phyloP scores from a whole-genome alignment of 2,113 vertebrate species.

The Chloroceryle aenea region DNA sequence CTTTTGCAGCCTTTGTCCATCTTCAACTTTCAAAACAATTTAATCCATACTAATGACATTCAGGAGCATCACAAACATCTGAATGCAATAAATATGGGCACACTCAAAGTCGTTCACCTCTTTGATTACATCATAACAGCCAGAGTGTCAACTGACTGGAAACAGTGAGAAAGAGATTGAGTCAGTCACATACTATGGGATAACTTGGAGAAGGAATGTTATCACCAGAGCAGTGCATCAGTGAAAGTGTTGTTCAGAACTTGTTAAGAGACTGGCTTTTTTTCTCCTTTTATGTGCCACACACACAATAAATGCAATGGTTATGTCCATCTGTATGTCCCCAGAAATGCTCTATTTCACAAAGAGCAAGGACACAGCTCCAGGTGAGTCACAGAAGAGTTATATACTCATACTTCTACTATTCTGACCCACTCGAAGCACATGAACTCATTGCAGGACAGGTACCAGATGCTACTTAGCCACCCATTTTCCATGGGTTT shows the following conservation, averaged over 20 bases:
- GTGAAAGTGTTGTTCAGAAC: not conserved
- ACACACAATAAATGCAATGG: not conserved
- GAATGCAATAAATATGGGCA: not conserved
- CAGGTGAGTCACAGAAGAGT: not conserved
- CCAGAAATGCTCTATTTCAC: not conserved
- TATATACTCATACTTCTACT: not conserved
- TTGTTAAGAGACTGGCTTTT: not conserved
- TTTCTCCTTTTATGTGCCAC: not conserved
- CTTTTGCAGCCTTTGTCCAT: not conserved
- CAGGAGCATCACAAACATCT: not conserved
- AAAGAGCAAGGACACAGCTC: not conserved
- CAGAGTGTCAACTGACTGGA: not conserved
- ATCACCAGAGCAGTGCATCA: not conserved
- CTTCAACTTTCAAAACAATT: not conserved
- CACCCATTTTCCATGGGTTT: not conserved
- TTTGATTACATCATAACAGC: not conserved
- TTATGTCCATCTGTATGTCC: not conserved
- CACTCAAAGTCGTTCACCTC: not conserved
- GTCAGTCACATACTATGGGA: not conserved
- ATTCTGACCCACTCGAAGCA: not conserved
- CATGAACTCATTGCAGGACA: not conserved
- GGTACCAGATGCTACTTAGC: not conserved
- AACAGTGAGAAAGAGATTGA: not conserved
- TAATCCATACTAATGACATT: not conserved
- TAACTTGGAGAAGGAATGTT: not conserved